These are phyloP conservation scores for Lordiphosa stackelbergi DNA, from an alignment of 1,140 invertebrate species.

Conservation along the genomic window DNA sequence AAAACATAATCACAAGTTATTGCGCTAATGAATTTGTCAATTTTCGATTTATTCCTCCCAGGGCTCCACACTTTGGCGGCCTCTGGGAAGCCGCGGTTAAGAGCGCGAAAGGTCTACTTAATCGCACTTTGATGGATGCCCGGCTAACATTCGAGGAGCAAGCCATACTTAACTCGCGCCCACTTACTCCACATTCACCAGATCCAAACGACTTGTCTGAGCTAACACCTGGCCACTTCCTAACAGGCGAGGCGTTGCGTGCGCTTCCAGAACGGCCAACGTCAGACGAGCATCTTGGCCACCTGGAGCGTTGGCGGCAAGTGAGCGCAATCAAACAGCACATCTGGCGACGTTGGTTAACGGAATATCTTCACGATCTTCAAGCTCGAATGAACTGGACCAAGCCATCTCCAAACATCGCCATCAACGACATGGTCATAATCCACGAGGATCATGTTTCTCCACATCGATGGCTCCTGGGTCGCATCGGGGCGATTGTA, in stretches of 20 bases:
- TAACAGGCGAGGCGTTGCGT: neutral
- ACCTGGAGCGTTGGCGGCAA: neutral
- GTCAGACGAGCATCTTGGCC: neutral
- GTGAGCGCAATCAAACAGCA: constrained; percentile 5
- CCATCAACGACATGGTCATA: too few species aligned
- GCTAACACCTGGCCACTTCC: constrained; percentile 1
- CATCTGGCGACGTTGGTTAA: too few species aligned
- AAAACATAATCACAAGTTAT: too few species aligned
- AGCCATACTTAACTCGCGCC: constrained; percentile 1
- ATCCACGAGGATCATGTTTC: too few species aligned
- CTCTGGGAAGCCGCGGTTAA: too few species aligned
- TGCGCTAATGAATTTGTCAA: too few species aligned
- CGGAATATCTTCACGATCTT: too few species aligned
- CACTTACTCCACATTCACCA: neutral
- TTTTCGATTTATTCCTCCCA: too few species aligned
- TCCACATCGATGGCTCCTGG: too few species aligned
- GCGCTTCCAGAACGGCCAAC: neutral
- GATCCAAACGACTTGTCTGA: constrained; percentile 3
- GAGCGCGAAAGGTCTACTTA: neutral
- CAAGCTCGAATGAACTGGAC: too few species aligned
- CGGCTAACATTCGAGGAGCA: constrained; percentile 3
- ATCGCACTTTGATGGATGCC: neutral
- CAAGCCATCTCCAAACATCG: too few species aligned
- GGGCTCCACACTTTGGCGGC: neutral
- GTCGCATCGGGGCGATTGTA: too few species aligned